Conservation (phyloP, 2,113 vertebrate genomes). For the Cheirogaleus medius region DNA sequence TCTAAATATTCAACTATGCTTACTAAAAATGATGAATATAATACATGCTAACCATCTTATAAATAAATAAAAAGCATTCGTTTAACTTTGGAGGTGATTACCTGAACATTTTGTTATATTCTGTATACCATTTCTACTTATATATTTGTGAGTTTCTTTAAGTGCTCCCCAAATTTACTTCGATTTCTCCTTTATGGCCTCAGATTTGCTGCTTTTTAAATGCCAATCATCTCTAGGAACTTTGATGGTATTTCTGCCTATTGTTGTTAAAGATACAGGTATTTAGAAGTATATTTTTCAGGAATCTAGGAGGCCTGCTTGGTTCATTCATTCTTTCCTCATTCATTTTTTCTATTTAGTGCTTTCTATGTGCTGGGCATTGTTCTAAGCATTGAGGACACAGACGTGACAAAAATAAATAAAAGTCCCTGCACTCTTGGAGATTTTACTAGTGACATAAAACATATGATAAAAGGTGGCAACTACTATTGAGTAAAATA, state of each 20-base stretch:
- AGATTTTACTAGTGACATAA: neutral
- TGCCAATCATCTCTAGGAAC: neutral
- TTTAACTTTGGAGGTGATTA: neutral
- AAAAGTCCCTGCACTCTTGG: neutral
- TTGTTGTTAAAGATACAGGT: neutral
- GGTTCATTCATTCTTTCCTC: neutral
- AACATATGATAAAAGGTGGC: neutral
- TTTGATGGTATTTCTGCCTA: neutral
- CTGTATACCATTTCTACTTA: neutral
- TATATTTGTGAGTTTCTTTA: slow-evolving; percentile 1
- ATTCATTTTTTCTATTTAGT: neutral
- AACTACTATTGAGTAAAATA: neutral
- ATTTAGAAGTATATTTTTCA: neutral
- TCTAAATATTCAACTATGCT: neutral
- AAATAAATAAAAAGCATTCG: neutral
- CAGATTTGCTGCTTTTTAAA: slow-evolving; percentile 3
- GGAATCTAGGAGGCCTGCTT: neutral
- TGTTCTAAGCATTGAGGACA: neutral
- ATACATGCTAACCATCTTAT: neutral
- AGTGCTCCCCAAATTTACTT: neutral
- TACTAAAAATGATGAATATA: neutral
- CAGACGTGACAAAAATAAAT: neutral
- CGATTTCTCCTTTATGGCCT: neutral
- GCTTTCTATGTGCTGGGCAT: neutral
- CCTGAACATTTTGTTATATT: neutral